Percentiles rank a stretch among this genome's conserved stretches.
Evolutionary conservation across 2,888 invertebrate genomes (phyloP).

Genomic region (Eubasilissa splendida): DNA sequence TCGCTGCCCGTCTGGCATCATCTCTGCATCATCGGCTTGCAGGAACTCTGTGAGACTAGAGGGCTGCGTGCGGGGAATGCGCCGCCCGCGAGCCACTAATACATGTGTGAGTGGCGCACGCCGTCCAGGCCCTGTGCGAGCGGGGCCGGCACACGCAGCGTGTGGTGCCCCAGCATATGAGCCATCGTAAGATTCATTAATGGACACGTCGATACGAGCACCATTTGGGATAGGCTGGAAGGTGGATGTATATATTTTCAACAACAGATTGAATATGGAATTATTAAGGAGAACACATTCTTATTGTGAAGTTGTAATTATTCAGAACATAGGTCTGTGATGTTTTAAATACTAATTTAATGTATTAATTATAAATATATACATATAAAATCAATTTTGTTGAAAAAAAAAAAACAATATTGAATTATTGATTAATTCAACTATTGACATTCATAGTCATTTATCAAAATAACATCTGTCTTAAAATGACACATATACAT

Average conservation of each 20-base stretch:
- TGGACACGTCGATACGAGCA: conserved; percentile 93
- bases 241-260: background rate
- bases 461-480: no score
- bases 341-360: no score
- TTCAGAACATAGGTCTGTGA: no score
- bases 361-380: no score
- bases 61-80: conserved; percentile 75
- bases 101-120: conserved; percentile 85
- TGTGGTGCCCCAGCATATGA: conserved; percentile 95
- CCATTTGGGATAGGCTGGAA: conserved; percentile 81
- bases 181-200: conserved; percentile 96
- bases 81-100: conserved; percentile 69
- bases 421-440: no score
- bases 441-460: no score
- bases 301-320: no score
- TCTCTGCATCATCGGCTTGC: conserved; percentile 83
- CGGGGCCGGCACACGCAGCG: conserved; percentile 87
- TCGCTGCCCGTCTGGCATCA: conserved; percentile 81
- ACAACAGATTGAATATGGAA: no score
- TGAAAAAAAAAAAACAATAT: no score
- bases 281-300: no score
- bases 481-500: no score
- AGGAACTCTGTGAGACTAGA: conserved; percentile 88
- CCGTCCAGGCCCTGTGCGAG: conserved; percentile 81
- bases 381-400: no score